These are phyloP conservation scores for Ophiothrix spiculata DNA, from an alignment of 35 echinoderm and acorn worm species.

Conservation along the genomic window DNA sequence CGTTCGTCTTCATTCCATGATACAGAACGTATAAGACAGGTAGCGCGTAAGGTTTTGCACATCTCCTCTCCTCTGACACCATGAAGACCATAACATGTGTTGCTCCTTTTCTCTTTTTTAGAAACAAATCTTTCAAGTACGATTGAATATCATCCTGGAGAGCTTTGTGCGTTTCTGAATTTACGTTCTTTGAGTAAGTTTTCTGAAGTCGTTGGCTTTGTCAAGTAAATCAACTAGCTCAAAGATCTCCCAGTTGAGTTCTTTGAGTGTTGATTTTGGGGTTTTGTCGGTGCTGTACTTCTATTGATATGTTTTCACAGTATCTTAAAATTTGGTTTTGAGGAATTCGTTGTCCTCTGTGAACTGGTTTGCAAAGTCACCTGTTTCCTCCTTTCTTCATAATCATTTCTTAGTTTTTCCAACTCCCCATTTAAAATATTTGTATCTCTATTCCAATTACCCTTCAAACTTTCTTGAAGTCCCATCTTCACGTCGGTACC, in stretches of 20 bases:
- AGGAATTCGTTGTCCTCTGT: neutral
- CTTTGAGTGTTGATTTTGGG: neutral
- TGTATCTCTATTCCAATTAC: neutral
- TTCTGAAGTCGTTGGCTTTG: neutral
- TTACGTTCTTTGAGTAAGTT: neutral
- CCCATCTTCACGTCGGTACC: neutral
- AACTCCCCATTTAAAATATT: neutral
- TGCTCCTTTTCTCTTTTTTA: neutral
- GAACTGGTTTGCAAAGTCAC: neutral
- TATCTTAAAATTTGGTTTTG: neutral
- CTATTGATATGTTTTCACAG: neutral
- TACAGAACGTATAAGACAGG: too few relatives aligned
- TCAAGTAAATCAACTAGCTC: neutral
- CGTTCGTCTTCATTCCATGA: neutral
- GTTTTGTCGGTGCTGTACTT: neutral
- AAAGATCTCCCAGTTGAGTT: neutral
- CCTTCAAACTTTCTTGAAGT: neutral
- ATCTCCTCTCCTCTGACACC: neutral
- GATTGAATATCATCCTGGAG: neutral
- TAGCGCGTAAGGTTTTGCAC: neutral
- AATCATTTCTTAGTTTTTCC: neutral
- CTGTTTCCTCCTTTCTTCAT: too few relatives aligned
- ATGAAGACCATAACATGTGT: neutral
- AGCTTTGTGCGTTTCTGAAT: neutral
- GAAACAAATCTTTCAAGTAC: neutral